phyloP scores from a whole-genome alignment of 2,888 invertebrate genomes.

The Thymelicus sylvestris region DNA sequence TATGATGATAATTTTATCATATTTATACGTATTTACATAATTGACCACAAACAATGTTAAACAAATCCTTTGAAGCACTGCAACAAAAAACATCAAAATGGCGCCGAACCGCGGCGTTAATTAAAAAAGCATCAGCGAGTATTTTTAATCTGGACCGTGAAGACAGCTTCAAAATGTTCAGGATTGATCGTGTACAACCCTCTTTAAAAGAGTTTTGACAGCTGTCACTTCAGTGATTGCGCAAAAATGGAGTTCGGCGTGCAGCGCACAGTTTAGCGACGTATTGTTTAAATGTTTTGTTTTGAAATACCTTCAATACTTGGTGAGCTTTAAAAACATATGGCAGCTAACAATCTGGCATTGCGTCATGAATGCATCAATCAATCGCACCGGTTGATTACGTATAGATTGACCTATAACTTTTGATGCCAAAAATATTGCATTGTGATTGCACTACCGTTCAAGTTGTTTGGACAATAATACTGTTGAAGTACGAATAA shows the following conservation, averaged over 20 bases:
- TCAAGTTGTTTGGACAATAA: too few species aligned
- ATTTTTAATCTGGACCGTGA: background rate
- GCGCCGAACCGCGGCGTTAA: background rate
- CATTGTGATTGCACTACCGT: too few species aligned
- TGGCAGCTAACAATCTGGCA: constrained; percentile 17
- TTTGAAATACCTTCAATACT: background rate
- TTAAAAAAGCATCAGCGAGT: constrained; percentile 2
- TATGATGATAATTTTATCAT: too few species aligned
- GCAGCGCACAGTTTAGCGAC: constrained; percentile 1
- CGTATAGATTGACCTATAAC: background rate
- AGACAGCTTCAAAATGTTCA: background rate
- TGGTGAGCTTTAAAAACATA: background rate
- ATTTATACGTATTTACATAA: too few species aligned
- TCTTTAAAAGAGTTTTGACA: constrained; percentile 31
- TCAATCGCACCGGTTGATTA: constrained; percentile 2
- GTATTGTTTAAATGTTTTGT: constrained; percentile 25
- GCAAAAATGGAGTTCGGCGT: constrained; percentile 12
- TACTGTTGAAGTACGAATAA: too few species aligned
- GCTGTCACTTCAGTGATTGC: constrained; percentile 26
- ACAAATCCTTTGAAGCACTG: too few species aligned
- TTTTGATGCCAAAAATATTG: too few species aligned
- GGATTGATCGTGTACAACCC: constrained; percentile 14
- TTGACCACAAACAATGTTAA: too few species aligned
- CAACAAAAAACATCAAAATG: too few species aligned
- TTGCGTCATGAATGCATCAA: constrained; percentile 11